A percentile compares a stretch with the other conserved stretches of the same genome.
Conservation (phyloP, 2,888 invertebrate genomes). For the Polia nebulosa region DNA sequence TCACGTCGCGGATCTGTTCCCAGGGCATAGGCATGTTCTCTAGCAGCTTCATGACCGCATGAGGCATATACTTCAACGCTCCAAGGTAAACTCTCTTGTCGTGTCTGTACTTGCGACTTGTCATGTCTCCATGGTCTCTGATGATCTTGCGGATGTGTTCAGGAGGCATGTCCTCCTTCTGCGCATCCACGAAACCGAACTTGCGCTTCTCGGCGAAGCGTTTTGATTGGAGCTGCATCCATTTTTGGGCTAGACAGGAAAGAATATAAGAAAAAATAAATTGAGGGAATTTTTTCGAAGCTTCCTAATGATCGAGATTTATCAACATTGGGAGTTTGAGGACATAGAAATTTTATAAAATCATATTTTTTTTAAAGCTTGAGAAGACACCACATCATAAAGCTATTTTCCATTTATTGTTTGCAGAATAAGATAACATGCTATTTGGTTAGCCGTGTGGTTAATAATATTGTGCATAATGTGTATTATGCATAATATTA, state of each 20-base stretch:
- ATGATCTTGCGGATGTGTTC: slow-evolving; percentile 99
- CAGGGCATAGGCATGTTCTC: slow-evolving; percentile 99
- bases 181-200: slow-evolving; percentile 99
- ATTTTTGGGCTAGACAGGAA: slow-evolving; percentile 94
- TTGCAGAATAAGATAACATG: no score
- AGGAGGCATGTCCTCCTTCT: slow-evolving; percentile 99
- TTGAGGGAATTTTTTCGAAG: not conserved
- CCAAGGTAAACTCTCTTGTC: slow-evolving; percentile 99
- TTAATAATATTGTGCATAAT: no score
- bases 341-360: not conserved
- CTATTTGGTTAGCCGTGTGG: no score
- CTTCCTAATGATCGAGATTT: not conserved
- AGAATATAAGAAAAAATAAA: slow-evolving; percentile 5
- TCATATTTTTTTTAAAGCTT: no score
- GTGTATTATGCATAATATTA: no score
- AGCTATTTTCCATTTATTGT: no score
- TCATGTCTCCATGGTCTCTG: slow-evolving; percentile 99
- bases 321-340: not conserved
- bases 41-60: slow-evolving; percentile 99
- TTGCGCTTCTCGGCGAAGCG: slow-evolving; percentile 99
- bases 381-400: no score
- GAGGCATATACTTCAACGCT: slow-evolving; percentile 99
- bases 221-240: slow-evolving; percentile 99
- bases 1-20: slow-evolving; percentile 99
- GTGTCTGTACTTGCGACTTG: slow-evolving; percentile 99